Base-by-base conservation (phyloP, 2,113 vertebrate genomes). In the Anser brachyrhynchus region DNA sequence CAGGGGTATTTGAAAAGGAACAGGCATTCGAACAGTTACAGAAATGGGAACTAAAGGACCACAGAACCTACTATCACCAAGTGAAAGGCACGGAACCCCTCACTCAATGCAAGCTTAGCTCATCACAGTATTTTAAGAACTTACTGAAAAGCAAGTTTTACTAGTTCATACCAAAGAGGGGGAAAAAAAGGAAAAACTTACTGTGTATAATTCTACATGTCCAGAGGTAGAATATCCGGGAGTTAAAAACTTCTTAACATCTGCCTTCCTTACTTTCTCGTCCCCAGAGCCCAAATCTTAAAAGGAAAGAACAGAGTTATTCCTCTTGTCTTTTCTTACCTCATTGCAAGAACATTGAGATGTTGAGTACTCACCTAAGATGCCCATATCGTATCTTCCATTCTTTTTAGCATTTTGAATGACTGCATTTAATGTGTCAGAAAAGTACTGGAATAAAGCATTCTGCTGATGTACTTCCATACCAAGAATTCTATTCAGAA, bases 401-500 rank as follows among this genome's bases (percentile, higher is more conserved):
- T 99, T 99, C 97, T 99, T 99, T 93, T 99, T 99, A 51, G 99
- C 99, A 93, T 99, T 99, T 91, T 99, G 99, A 87, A 99, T 99
- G 70, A 99, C 99, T 11, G 99, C 99, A 44, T 97, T 98, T 64
- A 99, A 97, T 0, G 99, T 99, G 95, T 99, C 99, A 1, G 99
- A 98, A 70, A 99, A 99, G 95, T 99, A 99, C 98, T 99, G 99
- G 97, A 99, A 99, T 66, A 99, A 97, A 3, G 99, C 98, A 20
- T 99, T 99, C 96, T 99, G 99, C 83, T 99, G 99, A 84, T 99
- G 99, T 8, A 99, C 99, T 93, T 99, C 99, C 99, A 99, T 99
- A 19, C 99, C 99, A 95, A 99, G 96, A 92, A 99, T 99, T 73
- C 99, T 98, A 93, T 99, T 99, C 85, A 99, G 98, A 91, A 99